Evolutionary conservation across 2,113 vertebrate species (phyloP), one percentile per base, ranked within the genome.

Genomic region (Anarrhichthys ocellatus): DNA sequence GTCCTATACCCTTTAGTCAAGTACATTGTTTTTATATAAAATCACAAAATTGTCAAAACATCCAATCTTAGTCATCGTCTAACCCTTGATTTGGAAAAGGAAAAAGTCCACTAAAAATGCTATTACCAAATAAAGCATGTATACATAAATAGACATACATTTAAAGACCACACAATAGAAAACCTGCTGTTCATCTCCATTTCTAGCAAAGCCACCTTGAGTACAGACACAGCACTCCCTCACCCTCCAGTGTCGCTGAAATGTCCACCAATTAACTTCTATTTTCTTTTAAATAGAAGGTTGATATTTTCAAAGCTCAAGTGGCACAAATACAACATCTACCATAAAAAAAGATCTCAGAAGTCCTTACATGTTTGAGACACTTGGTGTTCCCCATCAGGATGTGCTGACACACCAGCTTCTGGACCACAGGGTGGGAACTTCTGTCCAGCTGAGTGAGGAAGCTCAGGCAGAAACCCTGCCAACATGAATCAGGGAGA

Each of bases 401-500:
- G 84, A 99, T 93, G 90, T 98, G 94, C 52, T 96, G 96, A 89
- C 96, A 96, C 87, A 99, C 96, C 40, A 99, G 92, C 70, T 96
- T 97, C 87, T 98, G 97, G 85, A 99, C 98, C 29, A 96, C 0
- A 0, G 98, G 97, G 66, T 98, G 96, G 81, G 98, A 99, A 76
- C 86, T 78, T 88, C 98, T 96, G 92, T 99, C 97, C 87, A 99
- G 95, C 81, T 99, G 98, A 0, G 98, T 99, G 67, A 99, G 91
- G 89, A 99, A 99, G 88, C 98, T 97, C 91, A 99, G 93, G 88
- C 97, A 98, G 94, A 99, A 99, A 48, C 98, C 98, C 98, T 99
- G 87, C 36, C 72, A 66, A 38, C n/a, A 90, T 0, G 0, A 73
- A 46, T 1, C 1, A 36, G 22, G 14, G 61, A 58, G 22, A 79